Conservation (phyloP, 2,797 vertebrate genomes). For the Euthynnus affinis region DNA sequence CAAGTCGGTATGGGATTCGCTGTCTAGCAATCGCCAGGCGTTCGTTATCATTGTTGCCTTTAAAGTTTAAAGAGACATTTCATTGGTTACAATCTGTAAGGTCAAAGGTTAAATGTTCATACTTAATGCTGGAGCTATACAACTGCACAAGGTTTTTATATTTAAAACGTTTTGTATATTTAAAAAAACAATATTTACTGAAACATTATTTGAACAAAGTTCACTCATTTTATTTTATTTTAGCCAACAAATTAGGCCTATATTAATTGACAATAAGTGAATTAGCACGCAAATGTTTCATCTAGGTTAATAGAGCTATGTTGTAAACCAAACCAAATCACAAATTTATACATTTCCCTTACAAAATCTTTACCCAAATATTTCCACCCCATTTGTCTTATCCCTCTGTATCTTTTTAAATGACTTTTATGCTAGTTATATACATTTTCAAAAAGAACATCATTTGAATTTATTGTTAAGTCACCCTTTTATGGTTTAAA, state of each 20-base stretch:
- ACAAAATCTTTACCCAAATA: slow-evolving; percentile 91
- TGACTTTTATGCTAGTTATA: slow-evolving; percentile 96
- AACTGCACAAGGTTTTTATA: slow-evolving; percentile 91
- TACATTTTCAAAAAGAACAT: slow-evolving; percentile 91
- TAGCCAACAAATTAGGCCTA: slow-evolving; percentile 98
- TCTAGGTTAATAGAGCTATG: slow-evolving; percentile 94
- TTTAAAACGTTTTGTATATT: slow-evolving; percentile 93
- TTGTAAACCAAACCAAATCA: slow-evolving; percentile 96
- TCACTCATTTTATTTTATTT: slow-evolving; percentile 98
- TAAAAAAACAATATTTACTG: slow-evolving; percentile 94
- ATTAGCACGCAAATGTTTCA: slow-evolving; percentile 94
- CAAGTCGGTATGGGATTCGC: slow-evolving; percentile 99
- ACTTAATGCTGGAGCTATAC: slow-evolving; percentile 98
- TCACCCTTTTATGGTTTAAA: slow-evolving; percentile 93
- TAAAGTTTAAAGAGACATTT: slow-evolving; percentile 99
- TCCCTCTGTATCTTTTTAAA: slow-evolving; percentile 77
- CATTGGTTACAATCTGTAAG: slow-evolving; percentile 99
- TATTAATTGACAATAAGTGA: slow-evolving; percentile 92
- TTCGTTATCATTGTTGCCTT: slow-evolving; percentile 99
- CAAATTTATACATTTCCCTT: slow-evolving; percentile 93
- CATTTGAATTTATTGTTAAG: slow-evolving; percentile 90
- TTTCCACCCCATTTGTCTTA: slow-evolving; percentile 90
- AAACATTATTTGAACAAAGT: slow-evolving; percentile 95
- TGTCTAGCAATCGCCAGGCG: slow-evolving; percentile 99
- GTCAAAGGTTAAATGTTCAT: slow-evolving; percentile 99